phyloP scores from a whole-genome alignment of 2,113 vertebrate genomes.

The Pelvicachromis taeniatus region DNA sequence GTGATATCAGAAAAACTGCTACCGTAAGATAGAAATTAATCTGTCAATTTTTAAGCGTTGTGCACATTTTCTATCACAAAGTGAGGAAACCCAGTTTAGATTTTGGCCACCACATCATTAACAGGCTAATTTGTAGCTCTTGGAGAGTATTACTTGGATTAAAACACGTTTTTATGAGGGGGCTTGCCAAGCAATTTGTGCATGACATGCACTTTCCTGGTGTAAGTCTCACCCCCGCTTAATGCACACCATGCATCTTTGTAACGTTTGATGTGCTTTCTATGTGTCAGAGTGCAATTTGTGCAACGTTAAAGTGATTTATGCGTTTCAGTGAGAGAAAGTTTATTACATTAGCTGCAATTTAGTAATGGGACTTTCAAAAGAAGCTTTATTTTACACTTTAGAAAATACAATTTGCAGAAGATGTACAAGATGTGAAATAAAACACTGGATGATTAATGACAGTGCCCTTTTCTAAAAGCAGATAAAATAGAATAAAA shows the following conservation, averaged over 20 bases:
- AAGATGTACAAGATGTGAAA: conserved; percentile 9
- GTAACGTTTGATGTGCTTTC: background rate
- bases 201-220: background rate
- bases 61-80: background rate
- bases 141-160: background rate
- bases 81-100: background rate
- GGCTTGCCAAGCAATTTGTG: background rate
- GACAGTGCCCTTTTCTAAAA: background rate
- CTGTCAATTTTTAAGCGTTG: background rate
- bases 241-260: background rate
- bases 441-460: background rate
- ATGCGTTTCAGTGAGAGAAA: background rate
- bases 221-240: background rate
- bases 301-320: background rate
- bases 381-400: conserved; percentile 36
- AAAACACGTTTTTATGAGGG: background rate
- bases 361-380: conserved; percentile 16
- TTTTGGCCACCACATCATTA: background rate
- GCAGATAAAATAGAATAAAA: background rate
- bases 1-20: background rate
- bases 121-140: background rate
- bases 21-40: background rate
- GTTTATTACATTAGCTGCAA: background rate
- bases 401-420: conserved; percentile 1
- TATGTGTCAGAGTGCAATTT: background rate